A percentile compares a stretch with the other conserved stretches of the same genome.
Evolutionary conservation across 1,140 invertebrate species (phyloP).

Genomic region (Sitodiplosis mosellana): DNA sequence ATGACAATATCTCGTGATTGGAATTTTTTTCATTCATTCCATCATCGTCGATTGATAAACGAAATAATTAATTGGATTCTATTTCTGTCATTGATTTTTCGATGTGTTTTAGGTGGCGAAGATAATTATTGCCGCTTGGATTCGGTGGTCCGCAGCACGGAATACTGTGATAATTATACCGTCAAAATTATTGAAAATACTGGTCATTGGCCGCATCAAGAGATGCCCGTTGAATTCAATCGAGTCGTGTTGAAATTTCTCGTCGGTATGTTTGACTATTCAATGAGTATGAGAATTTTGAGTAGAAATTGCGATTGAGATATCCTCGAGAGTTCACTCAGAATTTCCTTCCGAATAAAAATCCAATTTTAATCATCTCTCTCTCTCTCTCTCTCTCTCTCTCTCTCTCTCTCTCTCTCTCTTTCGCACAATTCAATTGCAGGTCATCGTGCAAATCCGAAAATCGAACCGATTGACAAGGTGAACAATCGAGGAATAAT

Average conservation of each 20-base stretch:
- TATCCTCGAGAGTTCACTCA: too few species aligned
- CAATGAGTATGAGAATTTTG: not conserved
- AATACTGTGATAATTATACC: constrained; percentile 39
- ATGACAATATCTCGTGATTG: too few species aligned
- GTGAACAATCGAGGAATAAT: constrained; percentile 25
- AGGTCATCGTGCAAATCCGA: constrained; percentile 13
- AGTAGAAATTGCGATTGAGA: too few species aligned
- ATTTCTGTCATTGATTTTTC: not conserved
- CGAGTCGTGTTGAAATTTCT: constrained; percentile 45
- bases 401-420: too few species aligned
- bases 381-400: too few species aligned
- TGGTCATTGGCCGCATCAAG: constrained; percentile 61
- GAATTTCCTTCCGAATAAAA: too few species aligned
- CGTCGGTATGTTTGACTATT: constrained; percentile 23
- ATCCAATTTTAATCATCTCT: too few species aligned
- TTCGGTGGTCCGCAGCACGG: constrained; percentile 42
- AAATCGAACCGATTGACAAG: not conserved
- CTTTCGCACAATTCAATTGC: not conserved
- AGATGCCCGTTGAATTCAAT: constrained; percentile 47
- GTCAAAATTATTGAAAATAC: constrained; percentile 45
- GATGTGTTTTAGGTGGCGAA: not conserved
- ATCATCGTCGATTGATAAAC: too few species aligned
- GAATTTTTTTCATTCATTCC: too few species aligned
- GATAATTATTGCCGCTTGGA: constrained; percentile 27
- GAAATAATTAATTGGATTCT: not conserved